phyloP scores from a whole-genome alignment of 2,888 invertebrate genomes.

The Ophion ventricosus region DNA sequence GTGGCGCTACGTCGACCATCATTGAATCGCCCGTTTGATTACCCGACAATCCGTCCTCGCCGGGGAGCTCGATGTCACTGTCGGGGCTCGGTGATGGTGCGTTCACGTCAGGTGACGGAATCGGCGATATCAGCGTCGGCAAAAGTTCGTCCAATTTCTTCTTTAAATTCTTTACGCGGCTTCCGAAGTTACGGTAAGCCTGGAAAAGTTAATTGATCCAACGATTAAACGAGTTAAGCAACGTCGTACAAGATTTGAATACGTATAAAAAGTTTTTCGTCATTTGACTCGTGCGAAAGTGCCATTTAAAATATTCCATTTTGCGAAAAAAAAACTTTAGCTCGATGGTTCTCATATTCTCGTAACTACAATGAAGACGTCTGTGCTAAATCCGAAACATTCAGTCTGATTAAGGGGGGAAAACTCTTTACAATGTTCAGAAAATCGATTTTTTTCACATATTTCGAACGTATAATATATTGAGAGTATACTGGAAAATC shows the following conservation, averaged over 20 bases:
- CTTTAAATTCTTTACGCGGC: conserved; percentile 93
- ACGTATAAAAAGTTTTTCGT: background rate
- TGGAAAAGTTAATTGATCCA: conserved; percentile 79
- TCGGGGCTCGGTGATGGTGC: conserved; percentile 93
- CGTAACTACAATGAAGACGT: too few relatives aligned
- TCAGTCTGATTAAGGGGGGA: too few relatives aligned
- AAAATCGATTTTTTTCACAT: too few relatives aligned
- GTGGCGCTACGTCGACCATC: conserved; percentile 79
- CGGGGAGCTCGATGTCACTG: conserved; percentile 91
- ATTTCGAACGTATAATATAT: too few relatives aligned
- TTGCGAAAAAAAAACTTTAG: background rate
- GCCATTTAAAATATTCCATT: background rate
- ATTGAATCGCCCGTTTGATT: conserved; percentile 74
- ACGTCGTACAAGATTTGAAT: background rate
- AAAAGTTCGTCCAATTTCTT: conserved; percentile 93
- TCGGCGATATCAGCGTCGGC: conserved; percentile 88
- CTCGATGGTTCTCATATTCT: too few relatives aligned
- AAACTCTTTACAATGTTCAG: too few relatives aligned
- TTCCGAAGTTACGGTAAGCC: conserved; percentile 98
- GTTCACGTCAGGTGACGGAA: conserved; percentile 86
- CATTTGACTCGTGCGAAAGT: background rate
- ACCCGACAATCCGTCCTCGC: conserved; percentile 80
- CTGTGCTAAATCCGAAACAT: too few relatives aligned
- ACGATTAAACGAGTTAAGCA: background rate
- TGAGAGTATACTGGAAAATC: too few relatives aligned